phyloP scores from a whole-genome alignment of 2,888 invertebrate genomes.

The Ornithoptera alexandrae region DNA sequence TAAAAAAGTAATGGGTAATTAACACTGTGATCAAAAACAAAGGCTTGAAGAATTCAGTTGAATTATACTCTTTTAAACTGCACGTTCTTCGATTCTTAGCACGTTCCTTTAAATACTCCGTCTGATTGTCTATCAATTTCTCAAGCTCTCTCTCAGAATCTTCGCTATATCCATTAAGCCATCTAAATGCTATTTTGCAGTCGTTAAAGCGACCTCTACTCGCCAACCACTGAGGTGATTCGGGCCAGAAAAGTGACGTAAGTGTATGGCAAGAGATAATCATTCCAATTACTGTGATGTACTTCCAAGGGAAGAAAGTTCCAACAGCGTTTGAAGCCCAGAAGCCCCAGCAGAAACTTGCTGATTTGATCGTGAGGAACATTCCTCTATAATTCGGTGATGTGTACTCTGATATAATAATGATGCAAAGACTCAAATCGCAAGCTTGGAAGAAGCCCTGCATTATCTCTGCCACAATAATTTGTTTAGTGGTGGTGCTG shows the following conservation, averaged over 20 bases:
- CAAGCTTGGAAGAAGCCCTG: constrained; percentile 37
- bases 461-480: constrained; percentile 48
- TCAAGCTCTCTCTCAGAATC: constrained; percentile 31
- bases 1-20: constrained; percentile 50
- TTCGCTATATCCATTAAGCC: constrained; percentile 31
- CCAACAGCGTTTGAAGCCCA: constrained; percentile 55
- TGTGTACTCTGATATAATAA: constrained; percentile 50
- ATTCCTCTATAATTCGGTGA: constrained; percentile 52
- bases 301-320: constrained; percentile 41
- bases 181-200: constrained; percentile 32
- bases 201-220: constrained; percentile 32
- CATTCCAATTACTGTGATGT: constrained; percentile 33
- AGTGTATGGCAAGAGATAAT: constrained; percentile 35
- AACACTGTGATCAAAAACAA: constrained; percentile 27
- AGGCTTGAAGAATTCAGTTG: constrained; percentile 32
- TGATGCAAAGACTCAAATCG: constrained; percentile 17
- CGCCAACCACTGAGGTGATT: constrained; percentile 36
- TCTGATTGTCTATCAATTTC: constrained; percentile 11
- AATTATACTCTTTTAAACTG: not conserved
- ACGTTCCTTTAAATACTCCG: not conserved
- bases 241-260: constrained; percentile 31
- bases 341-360: constrained; percentile 52
- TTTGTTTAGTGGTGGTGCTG: constrained; percentile 42
- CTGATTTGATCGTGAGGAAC: constrained; percentile 51
- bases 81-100: not conserved